Conservation (phyloP, 2,113 vertebrate species). For the Ariopsis seemanni region DNA sequence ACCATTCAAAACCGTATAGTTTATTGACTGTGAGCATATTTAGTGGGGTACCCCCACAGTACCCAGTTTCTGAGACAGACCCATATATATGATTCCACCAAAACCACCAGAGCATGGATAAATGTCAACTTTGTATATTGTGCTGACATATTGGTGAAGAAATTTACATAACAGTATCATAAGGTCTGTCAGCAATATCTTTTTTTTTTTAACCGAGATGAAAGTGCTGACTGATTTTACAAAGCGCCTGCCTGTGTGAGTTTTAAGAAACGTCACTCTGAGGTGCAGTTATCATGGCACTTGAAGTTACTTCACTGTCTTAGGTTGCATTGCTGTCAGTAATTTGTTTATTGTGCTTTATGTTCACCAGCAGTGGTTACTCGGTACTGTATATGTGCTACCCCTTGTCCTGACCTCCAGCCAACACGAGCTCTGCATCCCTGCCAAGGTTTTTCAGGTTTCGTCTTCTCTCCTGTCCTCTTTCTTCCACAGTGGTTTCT, state of each 20-base stretch:
- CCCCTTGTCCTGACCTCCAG: not conserved
- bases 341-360: slow-evolving; percentile 31
- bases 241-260: not conserved
- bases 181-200: not conserved
- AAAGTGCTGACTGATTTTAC: slow-evolving; percentile 8
- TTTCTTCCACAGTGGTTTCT: slow-evolving; percentile 66
- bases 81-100: not conserved
- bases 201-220: not conserved
- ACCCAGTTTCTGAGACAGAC: no score
- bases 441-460: slow-evolving; percentile 72
- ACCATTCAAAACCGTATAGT: no score
- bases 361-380: slow-evolving; percentile 28
- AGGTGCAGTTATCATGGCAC: slow-evolving; percentile 24
- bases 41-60: no score
- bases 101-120: not conserved
- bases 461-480: slow-evolving; percentile 60
- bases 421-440: slow-evolving; percentile 64
- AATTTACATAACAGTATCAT: not conserved
- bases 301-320: not conserved
- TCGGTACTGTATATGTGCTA: slow-evolving; percentile 1
- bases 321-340: not conserved
- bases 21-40: no score
- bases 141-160: not conserved
- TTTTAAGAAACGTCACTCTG: not conserved
- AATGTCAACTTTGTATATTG: not conserved